Percentiles rank a stretch among this genome's conserved stretches.
These are phyloP conservation scores for Busseola fusca DNA, from an alignment of 2,888 invertebrate genomes.

Conservation along the genomic window DNA sequence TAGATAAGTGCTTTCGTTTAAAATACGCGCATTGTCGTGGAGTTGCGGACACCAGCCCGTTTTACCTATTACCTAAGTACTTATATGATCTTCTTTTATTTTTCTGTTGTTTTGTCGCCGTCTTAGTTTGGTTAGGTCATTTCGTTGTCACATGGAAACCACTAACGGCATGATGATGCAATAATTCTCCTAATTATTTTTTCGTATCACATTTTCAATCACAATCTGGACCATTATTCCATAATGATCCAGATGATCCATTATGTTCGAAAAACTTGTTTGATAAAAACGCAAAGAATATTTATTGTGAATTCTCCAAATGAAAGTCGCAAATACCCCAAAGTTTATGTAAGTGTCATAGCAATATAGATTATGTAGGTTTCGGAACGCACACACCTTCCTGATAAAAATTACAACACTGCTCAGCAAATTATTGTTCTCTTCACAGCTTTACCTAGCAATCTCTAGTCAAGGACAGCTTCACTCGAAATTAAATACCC, in stretches of 20 bases:
- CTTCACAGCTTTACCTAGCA: conserved; percentile 1
- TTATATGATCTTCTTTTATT: not conserved
- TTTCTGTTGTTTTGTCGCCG: not conserved
- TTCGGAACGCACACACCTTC: not conserved
- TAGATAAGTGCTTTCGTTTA: no score
- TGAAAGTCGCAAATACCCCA: no score
- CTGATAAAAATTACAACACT: not conserved
- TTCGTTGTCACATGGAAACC: not conserved
- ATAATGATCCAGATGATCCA: not conserved
- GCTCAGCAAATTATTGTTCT: not conserved
- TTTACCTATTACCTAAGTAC: not conserved
- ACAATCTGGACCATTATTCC: not conserved
- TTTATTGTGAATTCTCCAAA: no score
- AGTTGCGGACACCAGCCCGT: no score
- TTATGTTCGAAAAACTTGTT: not conserved
- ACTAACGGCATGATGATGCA: not conserved
- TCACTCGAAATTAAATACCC: conserved; percentile 8
- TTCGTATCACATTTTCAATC: not conserved
- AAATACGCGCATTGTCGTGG: no score
- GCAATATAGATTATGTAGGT: not conserved
- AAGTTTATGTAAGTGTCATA: not conserved
- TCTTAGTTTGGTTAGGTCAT: not conserved
- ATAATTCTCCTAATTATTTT: no score
- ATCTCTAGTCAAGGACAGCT: not conserved
- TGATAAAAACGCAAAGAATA: no score